phyloP scores from a whole-genome alignment of 1,140 invertebrate genomes.

The Bombyx mori region DNA sequence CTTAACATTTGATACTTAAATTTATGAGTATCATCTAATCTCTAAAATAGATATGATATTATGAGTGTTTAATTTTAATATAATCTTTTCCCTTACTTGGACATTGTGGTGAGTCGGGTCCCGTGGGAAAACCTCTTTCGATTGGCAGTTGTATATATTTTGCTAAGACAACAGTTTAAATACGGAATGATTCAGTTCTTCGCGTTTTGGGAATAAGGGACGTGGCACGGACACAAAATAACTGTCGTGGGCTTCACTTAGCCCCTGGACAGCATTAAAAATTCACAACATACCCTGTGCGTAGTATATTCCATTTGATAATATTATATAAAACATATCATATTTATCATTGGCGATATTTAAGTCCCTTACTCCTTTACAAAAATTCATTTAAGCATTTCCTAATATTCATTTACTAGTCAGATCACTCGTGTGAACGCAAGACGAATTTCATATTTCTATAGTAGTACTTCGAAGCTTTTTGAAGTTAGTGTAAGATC shows the following conservation, averaged over 20 bases:
- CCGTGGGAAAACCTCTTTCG: conserved; percentile 21
- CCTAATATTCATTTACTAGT: conserved; percentile 36
- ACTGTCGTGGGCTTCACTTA: conserved; percentile 20
- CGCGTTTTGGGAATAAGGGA: conserved; percentile 61
- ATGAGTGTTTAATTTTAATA: neutral
- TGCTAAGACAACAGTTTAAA: conserved; percentile 45
- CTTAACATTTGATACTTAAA: too few species aligned
- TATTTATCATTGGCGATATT: conserved; percentile 53
- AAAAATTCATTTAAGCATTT: conserved; percentile 39
- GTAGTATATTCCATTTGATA: conserved; percentile 52
- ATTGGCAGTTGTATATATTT: conserved; percentile 55
- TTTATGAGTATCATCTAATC: too few species aligned
- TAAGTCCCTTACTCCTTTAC: conserved; percentile 61
- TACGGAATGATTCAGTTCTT: conserved; percentile 61
- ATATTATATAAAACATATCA: conserved; percentile 39
- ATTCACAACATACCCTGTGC: conserved; percentile 66
- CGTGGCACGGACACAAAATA: conserved; percentile 48
- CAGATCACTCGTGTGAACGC: neutral
- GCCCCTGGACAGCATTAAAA: conserved; percentile 25
- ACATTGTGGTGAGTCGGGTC: neutral
- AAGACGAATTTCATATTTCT: too few species aligned
- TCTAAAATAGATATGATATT: neutral
- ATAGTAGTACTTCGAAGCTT: too few species aligned
- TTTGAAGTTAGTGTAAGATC: too few species aligned
- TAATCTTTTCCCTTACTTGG: neutral